Evolutionary conservation across 2,797 vertebrate genomes (phyloP), one percentile per base, ranked within the genome.

Genomic region (Sphenodon punctatus): DNA sequence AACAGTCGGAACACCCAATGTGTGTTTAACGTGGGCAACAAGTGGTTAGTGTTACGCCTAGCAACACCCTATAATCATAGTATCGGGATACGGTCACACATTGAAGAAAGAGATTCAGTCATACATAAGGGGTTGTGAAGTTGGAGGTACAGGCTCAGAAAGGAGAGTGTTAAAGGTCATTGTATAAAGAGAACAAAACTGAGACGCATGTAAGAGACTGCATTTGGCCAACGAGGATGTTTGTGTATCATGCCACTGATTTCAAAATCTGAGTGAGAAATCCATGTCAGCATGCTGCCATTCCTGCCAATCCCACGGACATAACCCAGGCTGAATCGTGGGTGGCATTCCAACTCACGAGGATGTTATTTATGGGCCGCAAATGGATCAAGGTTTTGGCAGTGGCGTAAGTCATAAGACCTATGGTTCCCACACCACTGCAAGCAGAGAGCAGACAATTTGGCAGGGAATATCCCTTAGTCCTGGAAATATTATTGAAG

Each of bases 351-450:
- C 58, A 38, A 8, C 59, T 42, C 71, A 30, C 8, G 15, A 22
- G 48, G 41, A 32, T 1, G 14, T n/a, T 4, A n/a, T 22, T 49
- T 59, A 22, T 34, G 56, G 45, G 51, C 82, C 75, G 49, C 82
- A 45, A 25, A 67, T 32, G 67, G 59, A 58, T 70, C 68, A 71
- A 73, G 41, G 27, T 38, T 49, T 61, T 75, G 69, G 82, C 85
- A 90, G 10, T 32, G 32, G 65, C 19, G 11, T 8, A 65, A 27
- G 19, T 38, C 68, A 39, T 4, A 38, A 69, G 66, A 78, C 76
- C 25, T 75, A 55, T 41, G 75, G 87, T 49, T 77, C 82, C 79
- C 82, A 80, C 39, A 71, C 17, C 56, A 45, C 42, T 67, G 73
- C 41, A 78, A 75, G 64, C 1, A 49, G 75, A 66, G 53, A 22